These are phyloP conservation scores for Adelosebastes latens DNA, from an alignment of 2,797 vertebrate genomes.

Conservation along the genomic window DNA sequence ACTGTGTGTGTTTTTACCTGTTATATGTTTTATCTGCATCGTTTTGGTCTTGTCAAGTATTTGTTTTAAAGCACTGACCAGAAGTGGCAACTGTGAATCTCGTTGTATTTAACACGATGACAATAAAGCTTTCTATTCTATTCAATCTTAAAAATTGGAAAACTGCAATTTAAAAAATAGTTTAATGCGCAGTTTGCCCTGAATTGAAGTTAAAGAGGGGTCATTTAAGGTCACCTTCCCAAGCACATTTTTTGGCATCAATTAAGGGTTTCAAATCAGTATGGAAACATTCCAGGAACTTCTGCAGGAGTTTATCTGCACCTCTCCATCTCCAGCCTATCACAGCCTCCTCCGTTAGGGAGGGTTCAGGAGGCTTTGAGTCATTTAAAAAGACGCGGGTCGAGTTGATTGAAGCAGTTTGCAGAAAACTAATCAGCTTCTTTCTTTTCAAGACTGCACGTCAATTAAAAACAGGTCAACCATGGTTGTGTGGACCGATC, in stretches of 20 bases:
- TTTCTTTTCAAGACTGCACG: neutral
- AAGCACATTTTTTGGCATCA: neutral
- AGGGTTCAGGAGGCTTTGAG: rapidly evolving
- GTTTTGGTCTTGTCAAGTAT: no score
- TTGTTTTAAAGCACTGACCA: no score
- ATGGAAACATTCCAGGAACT: conserved; percentile 17
- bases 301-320: conserved; percentile 54
- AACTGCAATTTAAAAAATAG: neutral
- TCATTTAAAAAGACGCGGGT: conserved; percentile 35
- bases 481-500: conserved; percentile 82
- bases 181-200: neutral
- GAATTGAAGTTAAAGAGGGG: neutral
- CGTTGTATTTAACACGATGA: no score
- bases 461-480: conserved; percentile 15
- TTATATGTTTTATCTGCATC: no score
- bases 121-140: no score
- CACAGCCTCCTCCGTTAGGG: neutral
- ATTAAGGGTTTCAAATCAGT: neutral
- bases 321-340: conserved; percentile 67
- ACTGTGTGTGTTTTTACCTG: no score
- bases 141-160: neutral
- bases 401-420: neutral
- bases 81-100: no score
- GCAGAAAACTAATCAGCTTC: neutral
- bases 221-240: neutral